phyloP scores from a whole-genome alignment of 2,797 vertebrate genomes.

The Sparidentex hasta region DNA sequence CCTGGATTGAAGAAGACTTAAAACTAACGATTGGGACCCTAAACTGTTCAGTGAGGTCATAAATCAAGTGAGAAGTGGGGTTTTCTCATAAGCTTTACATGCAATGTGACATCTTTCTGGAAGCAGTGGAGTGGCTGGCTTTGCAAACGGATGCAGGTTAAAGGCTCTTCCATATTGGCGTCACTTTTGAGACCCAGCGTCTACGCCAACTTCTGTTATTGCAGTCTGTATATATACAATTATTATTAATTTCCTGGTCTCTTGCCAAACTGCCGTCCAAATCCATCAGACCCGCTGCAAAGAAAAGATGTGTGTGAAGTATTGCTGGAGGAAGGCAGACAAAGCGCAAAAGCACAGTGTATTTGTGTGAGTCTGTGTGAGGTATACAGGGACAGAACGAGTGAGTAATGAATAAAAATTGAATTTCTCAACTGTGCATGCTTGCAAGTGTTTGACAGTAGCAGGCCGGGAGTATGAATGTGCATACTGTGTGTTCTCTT shows the following conservation, averaged over 20 bases:
- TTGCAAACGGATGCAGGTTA: too few species aligned
- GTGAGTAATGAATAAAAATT: slow-evolving; percentile 15
- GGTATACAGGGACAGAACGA: slow-evolving; percentile 10
- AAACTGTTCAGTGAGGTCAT: too few species aligned
- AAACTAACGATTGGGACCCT: too few species aligned
- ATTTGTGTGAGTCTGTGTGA: slow-evolving; percentile 5
- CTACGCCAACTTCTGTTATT: too few species aligned
- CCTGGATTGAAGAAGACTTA: too few species aligned
- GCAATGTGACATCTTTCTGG: too few species aligned
- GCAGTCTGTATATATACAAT: too few species aligned
- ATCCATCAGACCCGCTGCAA: slow-evolving; percentile 1
- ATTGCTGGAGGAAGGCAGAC: slow-evolving; percentile 16
- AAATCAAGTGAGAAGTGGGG: too few species aligned
- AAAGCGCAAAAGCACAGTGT: neutral
- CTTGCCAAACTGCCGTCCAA: slow-evolving; percentile 14
- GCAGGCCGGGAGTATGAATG: slow-evolving; percentile 43
- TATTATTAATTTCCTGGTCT: slow-evolving; percentile 48
- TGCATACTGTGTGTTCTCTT: slow-evolving; percentile 35
- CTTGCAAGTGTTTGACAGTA: slow-evolving; percentile 38
- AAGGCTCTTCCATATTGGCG: too few species aligned
- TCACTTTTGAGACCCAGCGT: too few species aligned
- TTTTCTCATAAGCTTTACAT: too few species aligned
- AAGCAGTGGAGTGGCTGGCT: too few species aligned
- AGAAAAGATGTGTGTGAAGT: slow-evolving; percentile 34
- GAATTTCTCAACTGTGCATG: slow-evolving; percentile 48